These are phyloP conservation scores for Ptilorrhoa leucosticta DNA, from an alignment of 2,113 vertebrate genomes.

Conservation along the genomic window DNA sequence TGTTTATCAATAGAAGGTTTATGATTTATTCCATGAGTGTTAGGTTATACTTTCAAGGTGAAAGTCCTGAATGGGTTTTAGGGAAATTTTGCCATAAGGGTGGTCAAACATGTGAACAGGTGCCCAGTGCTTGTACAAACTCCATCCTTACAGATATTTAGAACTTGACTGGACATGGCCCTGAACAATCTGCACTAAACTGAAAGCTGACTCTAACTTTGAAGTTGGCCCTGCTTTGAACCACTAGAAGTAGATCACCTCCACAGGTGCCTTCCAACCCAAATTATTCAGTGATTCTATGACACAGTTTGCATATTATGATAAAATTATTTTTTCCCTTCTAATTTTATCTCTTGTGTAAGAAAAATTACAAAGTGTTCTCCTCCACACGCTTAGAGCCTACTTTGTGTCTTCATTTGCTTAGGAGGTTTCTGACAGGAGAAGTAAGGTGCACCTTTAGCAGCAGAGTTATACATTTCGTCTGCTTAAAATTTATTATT, in stretches of 20 bases:
- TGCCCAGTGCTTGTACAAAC: background rate
- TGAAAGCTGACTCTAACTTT: background rate
- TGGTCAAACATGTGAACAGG: background rate
- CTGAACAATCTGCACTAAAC: background rate
- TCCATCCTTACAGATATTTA: background rate
- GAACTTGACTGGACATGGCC: background rate
- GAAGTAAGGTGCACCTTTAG: background rate
- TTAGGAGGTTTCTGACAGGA: background rate
- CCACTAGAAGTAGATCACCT: background rate
- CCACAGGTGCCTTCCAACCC: background rate
- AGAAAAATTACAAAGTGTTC: background rate
- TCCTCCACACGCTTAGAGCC: background rate
- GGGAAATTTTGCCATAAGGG: background rate
- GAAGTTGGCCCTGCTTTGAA: background rate
- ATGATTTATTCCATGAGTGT: background rate
- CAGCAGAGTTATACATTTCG: background rate
- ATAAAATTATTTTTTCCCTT: background rate
- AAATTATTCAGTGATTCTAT: background rate
- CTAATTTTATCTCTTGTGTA: background rate
- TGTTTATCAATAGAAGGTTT: background rate
- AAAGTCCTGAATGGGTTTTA: background rate
- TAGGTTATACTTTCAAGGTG: background rate
- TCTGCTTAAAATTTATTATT: background rate
- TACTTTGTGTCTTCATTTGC: background rate
- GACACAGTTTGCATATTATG: background rate